phyloP scores from a whole-genome alignment of 2,113 vertebrate species.

The Meriones unguiculatus region DNA sequence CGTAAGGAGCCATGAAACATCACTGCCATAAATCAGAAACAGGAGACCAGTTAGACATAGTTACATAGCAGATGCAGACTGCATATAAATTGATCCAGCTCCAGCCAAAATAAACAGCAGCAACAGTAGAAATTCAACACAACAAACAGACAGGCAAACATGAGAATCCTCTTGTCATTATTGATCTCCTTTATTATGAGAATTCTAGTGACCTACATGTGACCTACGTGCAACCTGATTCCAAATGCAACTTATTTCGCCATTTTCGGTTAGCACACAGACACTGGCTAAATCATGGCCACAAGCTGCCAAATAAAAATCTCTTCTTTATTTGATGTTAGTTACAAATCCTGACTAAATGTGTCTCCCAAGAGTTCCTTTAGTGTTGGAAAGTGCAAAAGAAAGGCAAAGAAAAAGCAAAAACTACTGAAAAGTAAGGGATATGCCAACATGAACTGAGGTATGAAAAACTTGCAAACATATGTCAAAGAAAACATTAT shows the following conservation, averaged over 20 bases:
- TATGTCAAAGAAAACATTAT: background rate
- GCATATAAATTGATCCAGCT: background rate
- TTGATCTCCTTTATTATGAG: background rate
- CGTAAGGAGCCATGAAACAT: background rate
- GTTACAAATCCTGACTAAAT: constrained; percentile 63
- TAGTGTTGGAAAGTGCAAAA: constrained; percentile 26
- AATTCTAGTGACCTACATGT: background rate
- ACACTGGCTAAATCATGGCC: constrained; percentile 9
- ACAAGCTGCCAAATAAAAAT: constrained; percentile 52
- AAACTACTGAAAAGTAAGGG: background rate
- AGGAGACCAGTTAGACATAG: background rate
- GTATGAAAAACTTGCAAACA: constrained; percentile 51
- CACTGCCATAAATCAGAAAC: constrained; percentile 46
- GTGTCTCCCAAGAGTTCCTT: constrained; percentile 5
- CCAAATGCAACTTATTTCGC: constrained; percentile 48
- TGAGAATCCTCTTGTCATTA: constrained; percentile 14
- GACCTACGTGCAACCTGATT: constrained; percentile 35
- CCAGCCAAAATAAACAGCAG: constrained; percentile 46
- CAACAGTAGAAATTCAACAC: constrained; percentile 25
- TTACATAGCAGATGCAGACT: background rate
- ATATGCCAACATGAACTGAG: background rate
- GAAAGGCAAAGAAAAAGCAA: constrained; percentile 41
- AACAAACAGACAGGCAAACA: background rate
- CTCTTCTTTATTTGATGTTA: constrained; percentile 47
- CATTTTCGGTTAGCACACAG: constrained; percentile 41